Evolutionary conservation across 2,797 vertebrate species (phyloP).

Genomic region (Erithacus rubecula): DNA sequence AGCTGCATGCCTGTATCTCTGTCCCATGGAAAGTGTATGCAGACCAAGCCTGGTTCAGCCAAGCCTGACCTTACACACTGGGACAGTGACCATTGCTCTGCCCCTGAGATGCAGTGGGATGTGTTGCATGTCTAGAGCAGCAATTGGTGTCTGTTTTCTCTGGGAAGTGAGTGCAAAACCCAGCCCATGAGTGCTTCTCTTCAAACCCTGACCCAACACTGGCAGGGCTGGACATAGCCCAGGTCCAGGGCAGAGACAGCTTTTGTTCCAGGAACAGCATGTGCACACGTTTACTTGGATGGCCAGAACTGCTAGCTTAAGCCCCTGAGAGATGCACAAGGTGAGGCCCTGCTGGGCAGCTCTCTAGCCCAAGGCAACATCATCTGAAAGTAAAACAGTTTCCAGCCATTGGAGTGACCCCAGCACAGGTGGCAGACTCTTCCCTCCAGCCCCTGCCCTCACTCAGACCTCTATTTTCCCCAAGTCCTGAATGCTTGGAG

Average conservation of each 20-base stretch:
- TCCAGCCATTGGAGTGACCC: neutral
- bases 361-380: neutral
- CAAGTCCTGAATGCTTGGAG: neutral
- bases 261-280: neutral
- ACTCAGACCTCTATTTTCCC: rapidly evolving
- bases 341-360: neutral
- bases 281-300: neutral
- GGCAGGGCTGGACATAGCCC: neutral
- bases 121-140: neutral
- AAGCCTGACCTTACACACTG: neutral
- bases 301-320: neutral
- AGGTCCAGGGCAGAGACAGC: neutral
- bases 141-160: neutral
- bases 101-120: neutral
- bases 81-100: neutral
- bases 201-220: neutral
- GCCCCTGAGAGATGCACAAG: neutral
- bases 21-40: neutral
- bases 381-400: neutral
- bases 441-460: neutral
- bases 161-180: neutral
- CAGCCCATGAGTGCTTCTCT: neutral
- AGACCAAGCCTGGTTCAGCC: neutral
- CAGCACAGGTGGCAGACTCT: neutral
- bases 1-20: constrained; percentile 54